A percentile compares a stretch with the other conserved stretches of the same genome.
Conservation (phyloP, 2,888 invertebrate species). For the Limulus polyphemus region DNA sequence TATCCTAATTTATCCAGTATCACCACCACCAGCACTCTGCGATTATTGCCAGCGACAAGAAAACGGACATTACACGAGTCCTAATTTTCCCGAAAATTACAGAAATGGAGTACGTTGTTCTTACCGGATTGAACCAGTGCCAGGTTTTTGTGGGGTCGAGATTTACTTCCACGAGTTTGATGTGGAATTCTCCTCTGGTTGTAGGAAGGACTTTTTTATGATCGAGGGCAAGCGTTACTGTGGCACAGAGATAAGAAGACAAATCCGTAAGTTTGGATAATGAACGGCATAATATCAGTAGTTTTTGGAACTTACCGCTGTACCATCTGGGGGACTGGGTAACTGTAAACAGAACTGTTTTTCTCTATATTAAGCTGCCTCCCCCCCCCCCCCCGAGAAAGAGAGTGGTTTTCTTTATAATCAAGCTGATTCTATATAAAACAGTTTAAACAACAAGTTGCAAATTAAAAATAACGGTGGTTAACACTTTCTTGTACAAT, state of each 20-base stretch:
- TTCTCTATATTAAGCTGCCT: too few species aligned
- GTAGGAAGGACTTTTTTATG: slow-evolving; percentile 26
- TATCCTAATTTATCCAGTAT: slow-evolving; percentile 2
- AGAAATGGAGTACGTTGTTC: slow-evolving; percentile 15
- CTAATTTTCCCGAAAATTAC: slow-evolving; percentile 22
- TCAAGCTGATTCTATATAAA: too few species aligned
- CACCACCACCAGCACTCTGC: slow-evolving; percentile 22
- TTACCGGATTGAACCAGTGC: slow-evolving; percentile 19
- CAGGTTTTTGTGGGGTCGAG: slow-evolving; percentile 25
- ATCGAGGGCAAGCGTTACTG: slow-evolving; percentile 27
- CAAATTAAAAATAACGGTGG: too few species aligned
- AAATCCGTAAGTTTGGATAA: too few species aligned
- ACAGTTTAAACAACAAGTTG: too few species aligned
- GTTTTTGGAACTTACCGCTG: too few species aligned
- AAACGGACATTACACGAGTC: slow-evolving; percentile 21
- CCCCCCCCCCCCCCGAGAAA: too few species aligned
- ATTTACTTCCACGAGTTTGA: slow-evolving; percentile 25
- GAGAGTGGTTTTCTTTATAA: too few species aligned
- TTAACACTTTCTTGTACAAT: too few species aligned
- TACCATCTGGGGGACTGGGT: too few species aligned
- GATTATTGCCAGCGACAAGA: slow-evolving; percentile 25
- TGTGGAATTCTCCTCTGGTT: slow-evolving; percentile 24
- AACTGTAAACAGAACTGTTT: too few species aligned
- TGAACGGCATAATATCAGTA: too few species aligned
- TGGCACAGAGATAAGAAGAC: slow-evolving; percentile 10